Conservation (phyloP, 2,888 invertebrate genomes). For the Pycnomerus fuliginosus region DNA sequence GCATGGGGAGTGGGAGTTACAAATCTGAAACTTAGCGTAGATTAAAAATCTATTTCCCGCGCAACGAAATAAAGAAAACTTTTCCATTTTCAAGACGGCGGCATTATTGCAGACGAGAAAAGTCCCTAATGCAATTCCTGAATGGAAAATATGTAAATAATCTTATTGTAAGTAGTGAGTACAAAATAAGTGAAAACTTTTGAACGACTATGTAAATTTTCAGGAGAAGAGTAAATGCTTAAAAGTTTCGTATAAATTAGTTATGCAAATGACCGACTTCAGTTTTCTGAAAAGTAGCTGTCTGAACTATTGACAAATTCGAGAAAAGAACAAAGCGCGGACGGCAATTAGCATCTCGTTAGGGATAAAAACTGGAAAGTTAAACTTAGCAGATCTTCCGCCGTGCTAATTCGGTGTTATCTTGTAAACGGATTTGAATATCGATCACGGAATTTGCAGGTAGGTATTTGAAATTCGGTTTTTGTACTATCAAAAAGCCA, state of each 20-base stretch:
- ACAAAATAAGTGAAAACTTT: constrained; percentile 29
- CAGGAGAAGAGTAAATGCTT: constrained; percentile 30
- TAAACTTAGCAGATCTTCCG: too few relatives aligned
- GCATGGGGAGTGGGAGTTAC: not conserved
- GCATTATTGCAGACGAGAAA: constrained; percentile 17
- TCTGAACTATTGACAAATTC: too few relatives aligned
- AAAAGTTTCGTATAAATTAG: constrained; percentile 31
- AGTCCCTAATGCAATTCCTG: constrained; percentile 25
- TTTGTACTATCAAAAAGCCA: too few relatives aligned
- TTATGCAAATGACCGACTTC: constrained; percentile 30
- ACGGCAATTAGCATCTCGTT: too few relatives aligned
- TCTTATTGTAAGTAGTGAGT: constrained; percentile 32
- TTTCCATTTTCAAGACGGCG: constrained; percentile 14
- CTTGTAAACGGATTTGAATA: too few relatives aligned
- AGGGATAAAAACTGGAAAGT: too few relatives aligned
- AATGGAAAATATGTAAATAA: constrained; percentile 26
- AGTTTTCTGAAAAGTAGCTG: constrained; percentile 21
- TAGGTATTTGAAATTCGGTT: too few relatives aligned
- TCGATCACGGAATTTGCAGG: too few relatives aligned
- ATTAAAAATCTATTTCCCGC: constrained; percentile 19
- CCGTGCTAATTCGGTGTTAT: too few relatives aligned
- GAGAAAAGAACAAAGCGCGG: not conserved
- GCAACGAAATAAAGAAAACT: constrained; percentile 18
- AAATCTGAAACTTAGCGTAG: not conserved
- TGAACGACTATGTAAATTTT: constrained; percentile 33